A percentile compares a stretch with the other conserved stretches of the same genome.
Conservation (phyloP, 2,113 vertebrate species). For the Callaeas wilsoni region DNA sequence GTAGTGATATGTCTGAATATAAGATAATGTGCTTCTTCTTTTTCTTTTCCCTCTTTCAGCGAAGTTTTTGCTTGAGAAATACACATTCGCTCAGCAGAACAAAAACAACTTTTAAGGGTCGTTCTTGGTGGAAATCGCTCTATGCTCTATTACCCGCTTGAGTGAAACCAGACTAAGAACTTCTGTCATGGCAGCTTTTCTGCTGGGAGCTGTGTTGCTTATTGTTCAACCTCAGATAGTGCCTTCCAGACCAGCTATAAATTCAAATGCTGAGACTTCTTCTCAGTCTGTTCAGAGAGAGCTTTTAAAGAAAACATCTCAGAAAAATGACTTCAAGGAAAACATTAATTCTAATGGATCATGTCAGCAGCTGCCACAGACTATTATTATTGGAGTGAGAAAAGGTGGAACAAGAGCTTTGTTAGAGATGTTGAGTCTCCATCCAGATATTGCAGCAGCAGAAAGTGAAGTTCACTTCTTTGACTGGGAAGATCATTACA, state of each 20-base stretch:
- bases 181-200: slow-evolving; percentile 85
- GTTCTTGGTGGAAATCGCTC: slow-evolving; percentile 69
- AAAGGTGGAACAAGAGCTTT: slow-evolving; percentile 95
- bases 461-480: slow-evolving; percentile 97
- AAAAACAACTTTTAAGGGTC: slow-evolving; percentile 44
- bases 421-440: slow-evolving; percentile 95
- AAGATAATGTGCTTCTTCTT: background rate
- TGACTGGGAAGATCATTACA: slow-evolving; percentile 93
- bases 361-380: slow-evolving; percentile 80
- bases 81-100: background rate
- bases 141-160: slow-evolving; percentile 70
- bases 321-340: slow-evolving; percentile 7
- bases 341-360: slow-evolving; percentile 77
- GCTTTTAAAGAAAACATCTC: slow-evolving; percentile 28
- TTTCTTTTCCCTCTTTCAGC: slow-evolving; percentile 51
- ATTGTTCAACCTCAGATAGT: slow-evolving; percentile 76
- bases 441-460: slow-evolving; percentile 84
- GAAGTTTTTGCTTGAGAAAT: background rate
- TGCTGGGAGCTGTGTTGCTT: slow-evolving; percentile 85
- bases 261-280: background rate
- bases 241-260: slow-evolving; percentile 71
- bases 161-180: slow-evolving; percentile 77
- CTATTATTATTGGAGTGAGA: slow-evolving; percentile 93
- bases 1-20: background rate
- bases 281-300: slow-evolving; percentile 45